Evolutionary conservation across 2,888 invertebrate genomes (phyloP).

Genomic region (Neoscelio sp.): DNA sequence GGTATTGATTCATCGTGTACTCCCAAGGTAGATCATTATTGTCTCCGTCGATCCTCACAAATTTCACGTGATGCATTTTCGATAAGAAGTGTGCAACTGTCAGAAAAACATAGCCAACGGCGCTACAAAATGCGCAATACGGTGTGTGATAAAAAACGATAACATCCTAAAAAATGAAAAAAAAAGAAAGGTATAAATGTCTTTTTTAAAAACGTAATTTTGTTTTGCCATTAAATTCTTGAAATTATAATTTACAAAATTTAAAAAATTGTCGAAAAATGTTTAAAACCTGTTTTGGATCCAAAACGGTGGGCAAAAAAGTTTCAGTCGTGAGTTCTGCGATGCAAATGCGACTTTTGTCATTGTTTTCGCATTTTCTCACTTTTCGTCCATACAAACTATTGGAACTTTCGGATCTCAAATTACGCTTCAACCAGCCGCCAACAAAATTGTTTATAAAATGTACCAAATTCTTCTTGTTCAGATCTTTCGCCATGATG

Average conservation of each 20-base stretch:
- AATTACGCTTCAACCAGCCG: conserved; percentile 81
- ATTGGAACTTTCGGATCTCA: conserved; percentile 79
- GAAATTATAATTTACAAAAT: no score
- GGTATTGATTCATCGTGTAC: conserved; percentile 91
- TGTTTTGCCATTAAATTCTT: no score
- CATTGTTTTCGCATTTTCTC: conserved; percentile 65
- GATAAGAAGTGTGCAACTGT: conserved; percentile 87
- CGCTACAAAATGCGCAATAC: conserved; percentile 90
- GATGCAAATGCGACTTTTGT: conserved; percentile 83
- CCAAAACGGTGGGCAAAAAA: conserved; percentile 86
- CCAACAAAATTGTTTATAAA: conserved; percentile 84
- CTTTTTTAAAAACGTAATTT: no score
- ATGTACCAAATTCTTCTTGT: conserved; percentile 80
- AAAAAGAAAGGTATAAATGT: conserved; percentile 2
- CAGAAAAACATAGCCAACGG: conserved; percentile 88
- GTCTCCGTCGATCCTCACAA: conserved; percentile 91
- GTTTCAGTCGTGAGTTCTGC: conserved; percentile 87
- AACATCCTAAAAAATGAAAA: conserved; percentile 86
- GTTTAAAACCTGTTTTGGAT: conserved; percentile 85
- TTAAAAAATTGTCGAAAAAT: conserved; percentile 8
- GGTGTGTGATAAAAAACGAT: conserved; percentile 91
- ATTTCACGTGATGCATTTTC: conserved; percentile 84
- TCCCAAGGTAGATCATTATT: conserved; percentile 95
- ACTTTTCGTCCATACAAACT: conserved; percentile 65
- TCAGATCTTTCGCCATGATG: conserved; percentile 84